Conservation (phyloP, 2,797 vertebrate genomes). For the Mormyrops attenuatus region DNA sequence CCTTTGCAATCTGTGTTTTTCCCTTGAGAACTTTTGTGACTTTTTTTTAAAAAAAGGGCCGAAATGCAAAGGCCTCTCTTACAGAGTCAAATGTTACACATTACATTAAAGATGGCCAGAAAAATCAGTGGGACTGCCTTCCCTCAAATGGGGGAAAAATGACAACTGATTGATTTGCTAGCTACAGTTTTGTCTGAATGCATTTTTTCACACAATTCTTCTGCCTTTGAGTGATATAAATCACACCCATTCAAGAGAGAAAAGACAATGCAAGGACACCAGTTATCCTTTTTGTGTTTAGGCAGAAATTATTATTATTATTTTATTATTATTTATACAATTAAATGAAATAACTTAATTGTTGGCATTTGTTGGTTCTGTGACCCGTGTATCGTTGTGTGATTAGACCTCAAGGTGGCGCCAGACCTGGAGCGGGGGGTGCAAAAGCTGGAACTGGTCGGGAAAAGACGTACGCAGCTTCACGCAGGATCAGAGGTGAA, state of each 20-base stretch:
- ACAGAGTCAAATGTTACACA: not conserved
- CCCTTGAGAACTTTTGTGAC: conserved; percentile 22
- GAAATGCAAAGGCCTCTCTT: not conserved
- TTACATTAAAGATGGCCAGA: not conserved
- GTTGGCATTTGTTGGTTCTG: not conserved
- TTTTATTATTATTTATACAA: not conserved
- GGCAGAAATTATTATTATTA: not conserved
- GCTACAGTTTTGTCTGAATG: not conserved
- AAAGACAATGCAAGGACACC: not conserved
- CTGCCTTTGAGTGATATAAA: not conserved
- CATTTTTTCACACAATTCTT: not conserved
- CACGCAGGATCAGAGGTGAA: conserved; percentile 71
- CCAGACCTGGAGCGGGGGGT: conserved; percentile 53
- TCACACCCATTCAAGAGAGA: not conserved
- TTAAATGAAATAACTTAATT: not conserved
- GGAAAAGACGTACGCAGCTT: conserved; percentile 45
- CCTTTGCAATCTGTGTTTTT: conserved; percentile 21
- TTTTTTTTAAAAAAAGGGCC: not conserved
- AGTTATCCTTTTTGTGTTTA: not conserved
- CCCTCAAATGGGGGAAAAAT: not conserved
- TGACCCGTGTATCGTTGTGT: not conserved
- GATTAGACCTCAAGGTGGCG: conserved; percentile 43
- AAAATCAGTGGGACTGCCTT: not conserved
- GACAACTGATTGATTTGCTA: not conserved
- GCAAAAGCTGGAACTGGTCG: conserved; percentile 64